Evolutionary conservation across 2,797 vertebrate species (phyloP).

Genomic region (Otus scops): DNA sequence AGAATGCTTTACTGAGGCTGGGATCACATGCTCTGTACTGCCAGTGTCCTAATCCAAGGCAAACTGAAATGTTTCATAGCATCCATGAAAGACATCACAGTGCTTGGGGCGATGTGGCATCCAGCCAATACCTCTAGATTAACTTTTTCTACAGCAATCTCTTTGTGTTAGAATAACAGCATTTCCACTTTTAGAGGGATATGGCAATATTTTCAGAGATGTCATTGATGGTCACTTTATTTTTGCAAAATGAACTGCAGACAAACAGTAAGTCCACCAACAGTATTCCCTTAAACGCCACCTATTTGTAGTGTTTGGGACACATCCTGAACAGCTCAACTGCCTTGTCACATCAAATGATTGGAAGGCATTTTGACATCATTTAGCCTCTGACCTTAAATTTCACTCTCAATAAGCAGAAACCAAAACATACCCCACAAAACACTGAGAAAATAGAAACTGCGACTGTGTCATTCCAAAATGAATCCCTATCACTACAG

Average conservation of each 20-base stretch:
- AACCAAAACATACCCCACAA: slow-evolving; percentile 40
- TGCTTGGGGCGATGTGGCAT: slow-evolving; percentile 31
- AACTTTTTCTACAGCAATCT: background rate
- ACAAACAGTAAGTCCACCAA: background rate
- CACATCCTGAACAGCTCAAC: slow-evolving; percentile 27
- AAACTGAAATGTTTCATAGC: slow-evolving; percentile 56
- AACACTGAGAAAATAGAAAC: slow-evolving; percentile 60
- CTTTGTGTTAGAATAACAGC: background rate
- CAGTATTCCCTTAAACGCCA: background rate
- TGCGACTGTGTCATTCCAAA: slow-evolving; percentile 42
- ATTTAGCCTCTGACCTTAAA: slow-evolving; percentile 49
- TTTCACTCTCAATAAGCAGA: slow-evolving; percentile 52
- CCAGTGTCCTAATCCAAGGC: slow-evolving; percentile 49
- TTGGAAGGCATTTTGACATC: slow-evolving; percentile 26
- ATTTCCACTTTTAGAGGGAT: background rate
- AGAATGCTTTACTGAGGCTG: slow-evolving; percentile 58
- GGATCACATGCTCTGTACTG: slow-evolving; percentile 49
- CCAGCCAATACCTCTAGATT: slow-evolving; percentile 33
- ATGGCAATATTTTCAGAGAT: background rate
- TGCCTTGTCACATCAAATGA: slow-evolving; percentile 49
- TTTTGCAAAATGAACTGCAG: background rate
- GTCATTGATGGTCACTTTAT: background rate
- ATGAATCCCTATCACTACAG: slow-evolving; percentile 30
- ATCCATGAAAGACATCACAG: slow-evolving; percentile 34
- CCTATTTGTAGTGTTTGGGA: background rate